These are phyloP conservation scores for Amphiprion clarkii DNA, from an alignment of 2,797 vertebrate genomes.

Conservation along the genomic window DNA sequence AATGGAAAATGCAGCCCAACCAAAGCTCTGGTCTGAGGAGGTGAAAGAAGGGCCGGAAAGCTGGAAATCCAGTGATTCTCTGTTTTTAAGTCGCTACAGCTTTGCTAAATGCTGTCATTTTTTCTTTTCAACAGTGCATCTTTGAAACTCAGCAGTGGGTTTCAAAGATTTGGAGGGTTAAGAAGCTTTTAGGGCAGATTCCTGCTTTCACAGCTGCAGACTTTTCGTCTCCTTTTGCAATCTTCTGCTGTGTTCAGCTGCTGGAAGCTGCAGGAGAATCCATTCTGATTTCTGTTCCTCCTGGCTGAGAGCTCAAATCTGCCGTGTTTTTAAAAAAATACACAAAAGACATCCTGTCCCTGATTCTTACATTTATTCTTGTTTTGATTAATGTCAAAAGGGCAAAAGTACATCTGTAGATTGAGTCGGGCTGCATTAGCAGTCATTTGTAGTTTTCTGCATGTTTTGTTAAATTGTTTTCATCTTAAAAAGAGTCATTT, in stretches of 20 bases:
- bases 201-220: not conserved
- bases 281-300: conserved; percentile 16
- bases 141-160: too few relatives aligned
- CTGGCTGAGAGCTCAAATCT: too few relatives aligned
- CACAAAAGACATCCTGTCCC: too few relatives aligned
- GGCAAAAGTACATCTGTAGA: not conserved
- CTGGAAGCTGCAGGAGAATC: conserved; percentile 13
- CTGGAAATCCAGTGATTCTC: too few relatives aligned
- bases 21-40: too few relatives aligned
- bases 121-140: too few relatives aligned
- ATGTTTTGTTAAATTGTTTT: not conserved
- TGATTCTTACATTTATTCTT: not conserved
- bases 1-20: too few relatives aligned
- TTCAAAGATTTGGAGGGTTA: too few relatives aligned
- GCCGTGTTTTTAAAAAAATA: too few relatives aligned
- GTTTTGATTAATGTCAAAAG: not conserved
- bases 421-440: not conserved
- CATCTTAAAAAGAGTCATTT: not conserved
- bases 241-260: conserved; percentile 2
- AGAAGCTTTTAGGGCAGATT: not conserved
- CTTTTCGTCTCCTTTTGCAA: conserved; percentile 5
- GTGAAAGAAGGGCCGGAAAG: too few relatives aligned
- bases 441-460: not conserved
- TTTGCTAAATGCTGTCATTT: too few relatives aligned
- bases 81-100: too few relatives aligned